These are phyloP conservation scores for Gavialis gangeticus DNA, from an alignment of 2,113 vertebrate species.

Conservation along the genomic window DNA sequence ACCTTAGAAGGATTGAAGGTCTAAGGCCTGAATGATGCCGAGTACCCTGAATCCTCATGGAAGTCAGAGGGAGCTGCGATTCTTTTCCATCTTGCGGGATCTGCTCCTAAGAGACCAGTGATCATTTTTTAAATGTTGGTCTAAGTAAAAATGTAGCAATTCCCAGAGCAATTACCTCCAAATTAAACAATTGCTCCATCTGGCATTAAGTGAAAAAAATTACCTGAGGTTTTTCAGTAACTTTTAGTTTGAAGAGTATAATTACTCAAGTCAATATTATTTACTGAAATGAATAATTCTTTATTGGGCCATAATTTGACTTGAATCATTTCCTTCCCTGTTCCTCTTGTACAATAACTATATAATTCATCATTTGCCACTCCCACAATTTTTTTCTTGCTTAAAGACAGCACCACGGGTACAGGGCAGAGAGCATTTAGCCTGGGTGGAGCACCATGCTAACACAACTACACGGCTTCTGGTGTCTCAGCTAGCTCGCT, in stretches of 20 bases:
- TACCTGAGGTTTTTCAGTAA: background rate
- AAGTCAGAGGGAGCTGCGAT: background rate
- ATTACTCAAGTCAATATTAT: slow-evolving; percentile 18
- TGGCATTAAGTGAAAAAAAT: background rate
- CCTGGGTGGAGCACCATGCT: too few species aligned
- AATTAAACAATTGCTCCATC: background rate
- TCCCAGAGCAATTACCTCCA: slow-evolving; percentile 3
- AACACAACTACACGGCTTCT: too few species aligned
- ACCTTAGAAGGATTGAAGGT: background rate
- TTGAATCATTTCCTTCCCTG: slow-evolving; percentile 11
- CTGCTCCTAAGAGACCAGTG: background rate
- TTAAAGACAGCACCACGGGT: background rate
- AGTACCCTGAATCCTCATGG: background rate
- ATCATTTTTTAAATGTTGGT: background rate
- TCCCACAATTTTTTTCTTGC: background rate
- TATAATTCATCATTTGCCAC: slow-evolving; percentile 29
- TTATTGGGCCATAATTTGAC: slow-evolving; percentile 17
- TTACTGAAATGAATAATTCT: slow-evolving; percentile 25
- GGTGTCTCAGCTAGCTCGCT: too few species aligned
- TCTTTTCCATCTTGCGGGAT: background rate
- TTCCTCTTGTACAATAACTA: slow-evolving; percentile 26
- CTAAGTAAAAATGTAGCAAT: background rate
- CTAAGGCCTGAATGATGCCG: background rate
- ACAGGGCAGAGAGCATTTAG: too few species aligned
- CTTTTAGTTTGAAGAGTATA: background rate